phyloP scores from a whole-genome alignment of 2,888 invertebrate species.

The Agriotes lineatus region DNA sequence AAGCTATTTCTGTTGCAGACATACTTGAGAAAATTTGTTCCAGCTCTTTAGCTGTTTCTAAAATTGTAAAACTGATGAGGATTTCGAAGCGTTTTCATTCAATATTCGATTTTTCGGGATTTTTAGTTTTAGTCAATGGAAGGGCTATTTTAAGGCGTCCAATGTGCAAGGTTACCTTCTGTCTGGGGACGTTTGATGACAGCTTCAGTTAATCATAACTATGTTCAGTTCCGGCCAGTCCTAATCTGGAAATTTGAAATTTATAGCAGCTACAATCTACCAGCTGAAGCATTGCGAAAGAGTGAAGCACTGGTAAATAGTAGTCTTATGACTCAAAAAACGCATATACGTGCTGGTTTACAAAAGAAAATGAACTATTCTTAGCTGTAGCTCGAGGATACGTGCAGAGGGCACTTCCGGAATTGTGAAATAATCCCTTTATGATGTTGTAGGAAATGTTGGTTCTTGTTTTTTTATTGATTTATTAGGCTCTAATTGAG shows the following conservation, averaged over 20 bases:
- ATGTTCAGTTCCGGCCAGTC: no score
- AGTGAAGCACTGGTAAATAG: background rate
- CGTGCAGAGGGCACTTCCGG: constrained; percentile 14
- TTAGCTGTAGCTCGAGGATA: background rate
- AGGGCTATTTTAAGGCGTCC: no score
- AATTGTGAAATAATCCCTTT: background rate
- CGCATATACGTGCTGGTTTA: constrained; percentile 4
- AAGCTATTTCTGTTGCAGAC: constrained; percentile 16
- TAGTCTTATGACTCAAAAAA: constrained; percentile 14
- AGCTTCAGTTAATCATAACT: no score
- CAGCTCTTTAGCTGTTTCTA: constrained; percentile 11
- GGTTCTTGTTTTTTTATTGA: background rate
- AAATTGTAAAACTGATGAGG: background rate
- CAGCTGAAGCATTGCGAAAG: background rate
- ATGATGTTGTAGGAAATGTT: background rate
- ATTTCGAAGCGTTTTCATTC: no score
- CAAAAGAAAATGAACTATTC: constrained; percentile 13
- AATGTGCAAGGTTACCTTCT: no score
- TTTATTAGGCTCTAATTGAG: no score
- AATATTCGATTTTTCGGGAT: no score
- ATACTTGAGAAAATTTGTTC: constrained; percentile 5
- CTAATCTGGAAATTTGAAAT: no score
- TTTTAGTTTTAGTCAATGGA: no score
- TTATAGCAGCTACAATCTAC: no score
- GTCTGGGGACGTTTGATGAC: no score